Base-by-base conservation (phyloP, 2,797 vertebrate genomes). In the Sylvia borin region DNA sequence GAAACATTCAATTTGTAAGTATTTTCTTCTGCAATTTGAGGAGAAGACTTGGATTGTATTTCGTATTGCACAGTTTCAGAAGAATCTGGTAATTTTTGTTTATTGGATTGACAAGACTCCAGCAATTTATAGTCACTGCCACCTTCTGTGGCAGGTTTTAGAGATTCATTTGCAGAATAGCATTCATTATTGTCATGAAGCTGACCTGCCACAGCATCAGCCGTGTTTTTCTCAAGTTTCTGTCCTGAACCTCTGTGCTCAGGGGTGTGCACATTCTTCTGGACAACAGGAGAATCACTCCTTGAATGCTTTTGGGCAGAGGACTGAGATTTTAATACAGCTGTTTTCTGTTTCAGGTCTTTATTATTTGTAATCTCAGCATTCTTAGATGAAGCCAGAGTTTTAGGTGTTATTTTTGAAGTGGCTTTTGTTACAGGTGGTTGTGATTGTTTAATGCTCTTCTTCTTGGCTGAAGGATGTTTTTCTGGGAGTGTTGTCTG, bases 291-390 rank as follows among this genome's bases (percentile, higher is more conserved):
- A 84, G 96, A 93, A 70, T 98, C 97, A 95, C 97, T 98, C 90
- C 97, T 97, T 66, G 96, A 91, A 88, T 96, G 96, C 72, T 91
- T 98, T 75, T 98, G 97, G 94, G 98, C 97, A 71, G 97, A 95
- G 57, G 98, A 94, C 42, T 97, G 97, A 91, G 88, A 95, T 97
- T 98, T 99, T 79, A 97, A 96, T 42, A 78, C 65, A 72, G 90
- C n/a, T 81, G 88, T 79, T 98, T 98, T 99, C 6, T 91, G 97
- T 97, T 99, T 99, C 8, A 90, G 78, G 80, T 98, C 98, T 90
- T 98, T 98, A 97, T 97, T 99, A 95, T 97, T 98, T 60, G 90
- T 90, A 62, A 25, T 92, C 70, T 97, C 97, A 36, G 78, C 12
- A 62, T 97, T 97, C 94, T 98, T 99, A 86, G 98, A 95, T 12